Base-by-base conservation (phyloP, 2,888 invertebrate species). In the Gonocerus acuteangulatus region DNA sequence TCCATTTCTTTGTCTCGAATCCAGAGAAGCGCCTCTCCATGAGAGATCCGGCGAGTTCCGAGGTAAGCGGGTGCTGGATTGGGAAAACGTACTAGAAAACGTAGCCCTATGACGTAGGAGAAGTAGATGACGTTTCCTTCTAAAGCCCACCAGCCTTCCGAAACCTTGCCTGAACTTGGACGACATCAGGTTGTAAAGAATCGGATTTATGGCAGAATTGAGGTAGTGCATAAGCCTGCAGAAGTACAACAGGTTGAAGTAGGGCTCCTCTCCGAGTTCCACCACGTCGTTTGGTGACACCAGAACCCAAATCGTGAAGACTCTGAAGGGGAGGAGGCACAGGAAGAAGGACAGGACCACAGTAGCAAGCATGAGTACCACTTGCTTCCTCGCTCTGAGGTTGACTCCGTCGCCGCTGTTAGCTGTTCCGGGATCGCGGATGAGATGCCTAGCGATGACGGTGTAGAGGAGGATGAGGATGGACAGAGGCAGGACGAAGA, bases 161-260 rank as follows among this genome's bases (percentile, higher is more conserved):
- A 90, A 90, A 0, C 89, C 89, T 60, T 84, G 81, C 2, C 93
- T 82, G 72, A 94, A 94, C 75, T 91, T 92, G 2, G 90, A 89
- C 44, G 90, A 91, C 87, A 93, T 90, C 66, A 93, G 77, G 73
- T 92, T 93, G 73, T 94, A 94, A n/a, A 94, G 77, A 68, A 93
- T 87, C 1, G 93, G 93, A 74, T 94, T 93, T 67, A 91, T 82
- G 42, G 91, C 92, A 2, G 92, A 92, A 74, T 94, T 93, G 65
- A 92, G 78, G 71, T 92, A 93, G 57, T 89, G 77, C 87, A 93
- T 88, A 51, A 90, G 84, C 67, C 93, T 81, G 65, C 87, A 87
- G 72, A 91, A 89, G 73, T 87, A 89, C 32, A 93, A 75, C 51
- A 93, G 78, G 71, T 85, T 87, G 72, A 89, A 88, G 77, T 89